Conservation (phyloP, 2,797 vertebrate species). For the Pteronotus mesoamericanus region DNA sequence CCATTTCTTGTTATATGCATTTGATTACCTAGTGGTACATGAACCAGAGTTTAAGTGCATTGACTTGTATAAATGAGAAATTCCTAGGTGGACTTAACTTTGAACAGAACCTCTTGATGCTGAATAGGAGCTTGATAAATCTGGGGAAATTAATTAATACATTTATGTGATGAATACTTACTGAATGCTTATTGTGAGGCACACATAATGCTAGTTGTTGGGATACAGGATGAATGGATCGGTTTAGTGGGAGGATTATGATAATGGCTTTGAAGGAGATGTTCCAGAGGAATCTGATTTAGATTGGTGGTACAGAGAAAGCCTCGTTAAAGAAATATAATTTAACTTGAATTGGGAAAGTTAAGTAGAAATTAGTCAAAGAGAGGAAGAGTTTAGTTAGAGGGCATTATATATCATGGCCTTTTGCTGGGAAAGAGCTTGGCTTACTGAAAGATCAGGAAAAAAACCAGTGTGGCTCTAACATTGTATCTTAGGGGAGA, state of each 20-base stretch:
- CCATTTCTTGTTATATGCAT: not conserved
- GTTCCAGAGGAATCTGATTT: not conserved
- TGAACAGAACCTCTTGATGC: constrained; percentile 7
- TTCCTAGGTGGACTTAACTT: constrained; percentile 27
- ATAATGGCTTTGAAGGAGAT: not conserved
- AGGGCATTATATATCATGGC: not conserved
- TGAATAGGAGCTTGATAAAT: not conserved
- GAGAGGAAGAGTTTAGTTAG: not conserved
- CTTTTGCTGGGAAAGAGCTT: constrained; percentile 1
- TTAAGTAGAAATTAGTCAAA: constrained; percentile 7
- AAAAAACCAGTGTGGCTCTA: not conserved
- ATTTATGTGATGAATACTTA: constrained; percentile 17
- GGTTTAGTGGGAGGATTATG: not conserved
- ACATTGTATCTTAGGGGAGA: not conserved
- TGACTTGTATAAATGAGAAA: constrained; percentile 10
- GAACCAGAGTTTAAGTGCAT: not conserved
- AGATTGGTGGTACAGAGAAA: not conserved
- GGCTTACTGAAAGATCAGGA: not conserved
- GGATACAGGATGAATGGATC: not conserved
- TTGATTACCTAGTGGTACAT: constrained; percentile 8
- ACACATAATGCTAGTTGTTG: not conserved
- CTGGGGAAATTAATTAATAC: constrained; percentile 23
- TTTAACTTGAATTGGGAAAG: constrained; percentile 42
- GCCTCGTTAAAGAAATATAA: not conserved
- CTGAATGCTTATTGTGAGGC: not conserved